Percentiles rank a stretch among this genome's conserved stretches.
Conservation (phyloP, 1,140 invertebrate species). For the Anoplolepis gracilipes region DNA sequence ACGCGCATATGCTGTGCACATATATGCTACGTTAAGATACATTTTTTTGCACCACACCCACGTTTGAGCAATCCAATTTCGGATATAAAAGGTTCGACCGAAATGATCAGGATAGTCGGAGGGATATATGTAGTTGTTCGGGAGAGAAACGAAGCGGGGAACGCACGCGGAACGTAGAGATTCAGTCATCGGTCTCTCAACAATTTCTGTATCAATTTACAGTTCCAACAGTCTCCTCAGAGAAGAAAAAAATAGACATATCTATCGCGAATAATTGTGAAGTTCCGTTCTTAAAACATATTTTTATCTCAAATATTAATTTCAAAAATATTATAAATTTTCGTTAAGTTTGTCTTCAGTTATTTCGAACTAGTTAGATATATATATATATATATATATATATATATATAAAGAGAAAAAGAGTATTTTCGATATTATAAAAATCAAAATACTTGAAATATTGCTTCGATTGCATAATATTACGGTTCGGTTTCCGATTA, state of each 20-base stretch:
- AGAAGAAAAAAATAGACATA: conserved; percentile 10
- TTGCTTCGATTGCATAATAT: not conserved
- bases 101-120: conserved; percentile 68
- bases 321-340: not conserved
- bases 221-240: conserved; percentile 1
- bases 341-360: not conserved
- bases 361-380: not conserved
- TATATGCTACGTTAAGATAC: conserved; percentile 5
- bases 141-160: conserved; percentile 55
- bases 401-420: too few species aligned
- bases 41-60: conserved; percentile 61
- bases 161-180: conserved; percentile 46
- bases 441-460: not conserved
- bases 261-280: not conserved
- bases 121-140: conserved; percentile 29
- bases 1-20: conserved; percentile 6
- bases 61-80: conserved; percentile 66
- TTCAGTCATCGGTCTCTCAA: conserved; percentile 70
- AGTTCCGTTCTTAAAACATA: not conserved
- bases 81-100: conserved; percentile 66
- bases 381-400: too few species aligned
- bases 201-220: conserved; percentile 61
- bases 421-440: not conserved
- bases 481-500: not conserved
- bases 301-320: conserved; percentile 1